Percentiles rank a stretch among this genome's conserved stretches.
These are phyloP conservation scores for Altica lythri DNA, from an alignment of 2,888 invertebrate genomes.

Conservation along the genomic window DNA sequence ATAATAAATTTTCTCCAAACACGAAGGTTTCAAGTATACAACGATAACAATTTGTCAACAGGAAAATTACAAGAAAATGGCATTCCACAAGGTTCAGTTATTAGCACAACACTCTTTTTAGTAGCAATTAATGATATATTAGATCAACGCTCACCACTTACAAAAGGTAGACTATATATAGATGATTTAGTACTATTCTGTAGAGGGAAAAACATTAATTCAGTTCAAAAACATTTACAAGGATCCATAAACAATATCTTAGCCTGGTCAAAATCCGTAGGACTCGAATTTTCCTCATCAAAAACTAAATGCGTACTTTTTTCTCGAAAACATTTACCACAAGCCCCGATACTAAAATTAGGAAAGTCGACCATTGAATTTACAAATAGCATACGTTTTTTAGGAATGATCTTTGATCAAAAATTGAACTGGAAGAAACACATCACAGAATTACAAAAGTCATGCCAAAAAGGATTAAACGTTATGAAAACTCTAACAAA, in stretches of 20 bases:
- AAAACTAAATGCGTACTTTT: neutral
- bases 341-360: neutral
- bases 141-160: neutral
- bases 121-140: neutral
- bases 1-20: no score
- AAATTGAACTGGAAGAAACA: no score
- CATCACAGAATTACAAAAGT: neutral
- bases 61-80: neutral
- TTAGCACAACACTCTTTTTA: no score
- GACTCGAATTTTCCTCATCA: neutral
- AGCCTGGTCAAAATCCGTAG: neutral
- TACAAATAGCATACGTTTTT: neutral
- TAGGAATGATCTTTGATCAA: constrained; percentile 15
- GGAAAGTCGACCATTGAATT: neutral
- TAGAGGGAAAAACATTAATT: neutral
- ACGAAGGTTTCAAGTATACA: neutral
- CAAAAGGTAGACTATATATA: neutral
- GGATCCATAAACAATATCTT: neutral
- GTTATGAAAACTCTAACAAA: constrained; percentile 11
- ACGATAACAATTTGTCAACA: neutral
- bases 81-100: neutral
- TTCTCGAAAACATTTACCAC: neutral
- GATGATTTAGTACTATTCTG: neutral
- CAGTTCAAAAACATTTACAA: neutral
- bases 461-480: constrained; percentile 8